Evolutionary conservation across 2,797 vertebrate species (phyloP).

Genomic region (Enoplosus armatus): DNA sequence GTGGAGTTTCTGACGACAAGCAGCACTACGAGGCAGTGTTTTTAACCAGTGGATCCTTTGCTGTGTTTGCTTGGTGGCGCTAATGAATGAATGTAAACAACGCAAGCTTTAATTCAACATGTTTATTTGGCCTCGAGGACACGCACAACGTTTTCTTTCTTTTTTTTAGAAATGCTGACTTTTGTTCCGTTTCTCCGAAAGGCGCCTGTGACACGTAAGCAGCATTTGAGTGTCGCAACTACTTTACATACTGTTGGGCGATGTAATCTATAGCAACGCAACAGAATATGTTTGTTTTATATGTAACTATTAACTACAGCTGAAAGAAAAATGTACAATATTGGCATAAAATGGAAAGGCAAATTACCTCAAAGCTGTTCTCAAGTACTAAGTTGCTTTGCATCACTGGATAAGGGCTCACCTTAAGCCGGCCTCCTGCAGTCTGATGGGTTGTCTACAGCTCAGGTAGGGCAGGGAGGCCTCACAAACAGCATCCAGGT

Average conservation of each 20-base stretch:
- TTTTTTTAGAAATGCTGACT: background rate
- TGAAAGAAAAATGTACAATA: background rate
- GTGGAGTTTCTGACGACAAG: background rate
- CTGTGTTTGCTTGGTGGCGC: no score
- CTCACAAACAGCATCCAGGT: slow-evolving; percentile 90
- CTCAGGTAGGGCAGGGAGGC: slow-evolving; percentile 94
- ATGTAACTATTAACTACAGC: background rate
- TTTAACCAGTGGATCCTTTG: no score
- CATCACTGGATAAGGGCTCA: slow-evolving; percentile 64
- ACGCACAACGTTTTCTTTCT: no score
- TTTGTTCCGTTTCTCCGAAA: no score
- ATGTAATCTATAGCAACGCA: no score
- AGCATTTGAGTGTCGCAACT: no score
- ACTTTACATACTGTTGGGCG: no score
- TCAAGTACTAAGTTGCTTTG: background rate
- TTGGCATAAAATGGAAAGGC: background rate
- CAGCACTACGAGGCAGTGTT: no score
- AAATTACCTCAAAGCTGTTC: background rate
- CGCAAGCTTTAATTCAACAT: background rate
- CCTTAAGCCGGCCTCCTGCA: slow-evolving; percentile 94
- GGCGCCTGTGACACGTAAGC: background rate
- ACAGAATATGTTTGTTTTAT: background rate
- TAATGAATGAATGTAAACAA: background rate
- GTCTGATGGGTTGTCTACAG: slow-evolving; percentile 89
- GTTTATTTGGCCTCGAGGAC: background rate